Conservation (phyloP, 2,113 vertebrate genomes). For the Cottus gobio region DNA sequence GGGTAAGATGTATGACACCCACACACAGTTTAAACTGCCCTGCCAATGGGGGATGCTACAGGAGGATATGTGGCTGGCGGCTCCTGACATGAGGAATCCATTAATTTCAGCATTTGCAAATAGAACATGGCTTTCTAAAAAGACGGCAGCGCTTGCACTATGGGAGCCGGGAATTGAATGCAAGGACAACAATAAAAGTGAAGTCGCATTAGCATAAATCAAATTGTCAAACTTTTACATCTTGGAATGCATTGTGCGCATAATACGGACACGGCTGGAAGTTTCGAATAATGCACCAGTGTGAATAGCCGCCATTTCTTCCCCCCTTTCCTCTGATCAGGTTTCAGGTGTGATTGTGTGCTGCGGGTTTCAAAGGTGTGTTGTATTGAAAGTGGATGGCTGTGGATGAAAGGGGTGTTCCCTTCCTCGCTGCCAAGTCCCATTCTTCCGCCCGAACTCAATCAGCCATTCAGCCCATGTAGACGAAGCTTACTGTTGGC, state of each 20-base stretch:
- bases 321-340: conserved; percentile 43
- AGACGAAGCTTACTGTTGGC: conserved; percentile 66
- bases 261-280: conserved; percentile 28
- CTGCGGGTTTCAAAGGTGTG: conserved; percentile 67
- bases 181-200: conserved; percentile 47
- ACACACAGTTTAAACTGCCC: conserved; percentile 53
- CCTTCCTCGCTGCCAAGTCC: conserved; percentile 61
- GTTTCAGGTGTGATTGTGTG: conserved; percentile 64
- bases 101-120: conserved; percentile 64
- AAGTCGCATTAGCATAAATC: conserved; percentile 69
- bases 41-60: conserved; percentile 47
- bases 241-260: conserved; percentile 47
- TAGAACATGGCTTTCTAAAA: conserved; percentile 40
- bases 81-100: conserved; percentile 51
- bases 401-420: conserved; percentile 71
- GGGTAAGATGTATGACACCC: conserved; percentile 71
- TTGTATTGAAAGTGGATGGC: conserved; percentile 74
- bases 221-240: conserved; percentile 67
- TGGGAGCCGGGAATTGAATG: conserved; percentile 48
- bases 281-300: conserved; percentile 46
- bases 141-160: conserved; percentile 33
- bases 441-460: conserved; percentile 66
- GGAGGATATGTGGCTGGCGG: conserved; percentile 19
- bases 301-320: conserved; percentile 39
- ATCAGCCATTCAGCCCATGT: conserved; percentile 70